phyloP scores from a whole-genome alignment of 2,888 invertebrate genomes.

The Yponomeuta plumbellus region DNA sequence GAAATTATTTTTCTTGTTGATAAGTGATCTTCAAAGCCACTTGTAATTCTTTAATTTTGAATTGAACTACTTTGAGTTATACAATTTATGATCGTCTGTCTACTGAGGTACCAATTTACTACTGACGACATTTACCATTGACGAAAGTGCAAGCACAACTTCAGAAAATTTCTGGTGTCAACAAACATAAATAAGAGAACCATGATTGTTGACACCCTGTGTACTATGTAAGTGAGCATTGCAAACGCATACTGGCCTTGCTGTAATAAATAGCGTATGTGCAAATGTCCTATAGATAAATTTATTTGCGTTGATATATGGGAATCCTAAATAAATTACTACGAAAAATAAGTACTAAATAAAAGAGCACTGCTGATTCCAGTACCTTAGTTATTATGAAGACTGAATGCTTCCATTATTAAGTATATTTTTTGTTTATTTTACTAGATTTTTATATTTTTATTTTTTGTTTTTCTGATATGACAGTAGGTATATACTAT shows the following conservation, averaged over 20 bases:
- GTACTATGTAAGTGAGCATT: slow-evolving; percentile 18
- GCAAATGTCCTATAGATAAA: neutral
- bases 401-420: slow-evolving; percentile 14
- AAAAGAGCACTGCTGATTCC: slow-evolving; percentile 27
- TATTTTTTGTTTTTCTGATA: slow-evolving; percentile 39
- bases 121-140: too few species aligned
- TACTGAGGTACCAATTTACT: too few species aligned
- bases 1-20: too few species aligned
- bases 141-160: too few species aligned
- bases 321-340: slow-evolving; percentile 22
- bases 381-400: slow-evolving; percentile 23
- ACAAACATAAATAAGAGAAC: too few species aligned
- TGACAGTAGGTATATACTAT: slow-evolving; percentile 10
- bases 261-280: neutral
- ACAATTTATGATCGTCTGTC: too few species aligned
- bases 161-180: too few species aligned
- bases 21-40: too few species aligned
- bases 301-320: slow-evolving; percentile 11
- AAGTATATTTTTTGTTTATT: slow-evolving; percentile 51
- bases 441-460: slow-evolving; percentile 60
- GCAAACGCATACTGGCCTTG: slow-evolving; percentile 22
- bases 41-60: too few species aligned
- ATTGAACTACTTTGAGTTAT: too few species aligned
- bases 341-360: slow-evolving; percentile 35
- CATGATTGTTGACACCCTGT: too few species aligned